Conservation (phyloP, 2,888 invertebrate species). For the Sisyra nigra region DNA sequence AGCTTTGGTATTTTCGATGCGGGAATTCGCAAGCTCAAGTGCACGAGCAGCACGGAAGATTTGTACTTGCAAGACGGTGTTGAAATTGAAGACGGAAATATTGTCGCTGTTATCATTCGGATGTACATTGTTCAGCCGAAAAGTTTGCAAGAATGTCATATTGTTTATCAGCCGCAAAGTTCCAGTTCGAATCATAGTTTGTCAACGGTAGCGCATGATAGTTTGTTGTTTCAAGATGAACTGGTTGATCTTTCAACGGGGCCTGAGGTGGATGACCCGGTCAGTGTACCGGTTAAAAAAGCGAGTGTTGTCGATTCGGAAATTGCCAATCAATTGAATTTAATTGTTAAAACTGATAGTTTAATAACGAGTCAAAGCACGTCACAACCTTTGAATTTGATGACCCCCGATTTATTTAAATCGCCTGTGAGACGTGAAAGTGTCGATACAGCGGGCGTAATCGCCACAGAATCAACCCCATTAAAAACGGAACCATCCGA, state of each 20-base stretch:
- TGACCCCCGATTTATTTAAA: constrained; percentile 79
- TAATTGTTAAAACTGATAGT: constrained; percentile 16
- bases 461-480: constrained; percentile 13
- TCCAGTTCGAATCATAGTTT: constrained; percentile 15
- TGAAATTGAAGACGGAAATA: constrained; percentile 33
- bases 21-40: constrained; percentile 32
- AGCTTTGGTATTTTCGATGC: constrained; percentile 81
- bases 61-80: constrained; percentile 35
- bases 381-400: constrained; percentile 44
- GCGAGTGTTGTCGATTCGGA: not conserved
- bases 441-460: constrained; percentile 18
- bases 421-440: constrained; percentile 34
- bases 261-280: not conserved
- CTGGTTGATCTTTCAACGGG: constrained; percentile 6
- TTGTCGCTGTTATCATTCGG: constrained; percentile 30
- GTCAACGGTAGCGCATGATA: constrained; percentile 11
- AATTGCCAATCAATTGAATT: constrained; percentile 4
- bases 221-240: constrained; percentile 7
- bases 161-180: constrained; percentile 39
- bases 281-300: constrained; percentile 4
- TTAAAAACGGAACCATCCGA: constrained; percentile 12
- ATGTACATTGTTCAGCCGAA: constrained; percentile 78
- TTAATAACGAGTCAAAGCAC: constrained; percentile 18
- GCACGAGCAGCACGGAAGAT: constrained; percentile 34
- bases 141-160: constrained; percentile 71